A percentile compares a stretch with the other conserved stretches of the same genome.
Evolutionary conservation across 2,888 invertebrate genomes (phyloP).

Genomic region (Microchrysa polita): DNA sequence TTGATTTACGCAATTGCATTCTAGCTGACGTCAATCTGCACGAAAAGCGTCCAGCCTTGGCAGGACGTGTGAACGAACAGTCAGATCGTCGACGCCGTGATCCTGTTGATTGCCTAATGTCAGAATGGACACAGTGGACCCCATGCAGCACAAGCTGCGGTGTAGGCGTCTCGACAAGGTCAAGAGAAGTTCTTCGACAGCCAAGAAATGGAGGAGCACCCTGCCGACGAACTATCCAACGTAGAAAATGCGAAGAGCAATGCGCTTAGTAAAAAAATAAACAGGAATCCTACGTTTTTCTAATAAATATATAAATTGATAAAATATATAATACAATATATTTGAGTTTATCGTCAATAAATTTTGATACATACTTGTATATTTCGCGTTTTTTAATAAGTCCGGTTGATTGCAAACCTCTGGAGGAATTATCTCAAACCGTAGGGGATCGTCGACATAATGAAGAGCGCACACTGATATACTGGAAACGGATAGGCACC

Average conservation of each 20-base stretch:
- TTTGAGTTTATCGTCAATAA: no score
- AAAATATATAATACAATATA: no score
- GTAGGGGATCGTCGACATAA: no score
- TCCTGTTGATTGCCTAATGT: slow-evolving; percentile 75
- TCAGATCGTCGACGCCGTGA: slow-evolving; percentile 49
- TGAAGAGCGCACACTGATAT: no score
- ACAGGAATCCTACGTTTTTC: no score
- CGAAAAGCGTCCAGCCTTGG: slow-evolving; percentile 4
- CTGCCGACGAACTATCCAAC: slow-evolving; percentile 59
- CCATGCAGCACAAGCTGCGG: slow-evolving; percentile 85
- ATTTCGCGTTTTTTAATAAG: no score
- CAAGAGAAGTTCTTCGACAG: slow-evolving; percentile 58
- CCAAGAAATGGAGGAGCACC: slow-evolving; percentile 59
- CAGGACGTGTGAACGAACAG: slow-evolving; percentile 4
- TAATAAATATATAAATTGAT: no score
- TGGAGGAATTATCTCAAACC: no score
- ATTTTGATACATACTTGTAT: no score
- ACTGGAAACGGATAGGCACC: no score
- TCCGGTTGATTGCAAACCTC: no score
- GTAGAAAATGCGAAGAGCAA: slow-evolving; percentile 57
- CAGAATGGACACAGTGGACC: slow-evolving; percentile 86
- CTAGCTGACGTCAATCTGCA: not conserved
- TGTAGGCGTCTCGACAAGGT: slow-evolving; percentile 73
- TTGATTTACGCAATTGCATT: not conserved
- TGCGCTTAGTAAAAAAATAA: not conserved